phyloP scores from a whole-genome alignment of 2,113 vertebrate species.

The Albula glossodonta region DNA sequence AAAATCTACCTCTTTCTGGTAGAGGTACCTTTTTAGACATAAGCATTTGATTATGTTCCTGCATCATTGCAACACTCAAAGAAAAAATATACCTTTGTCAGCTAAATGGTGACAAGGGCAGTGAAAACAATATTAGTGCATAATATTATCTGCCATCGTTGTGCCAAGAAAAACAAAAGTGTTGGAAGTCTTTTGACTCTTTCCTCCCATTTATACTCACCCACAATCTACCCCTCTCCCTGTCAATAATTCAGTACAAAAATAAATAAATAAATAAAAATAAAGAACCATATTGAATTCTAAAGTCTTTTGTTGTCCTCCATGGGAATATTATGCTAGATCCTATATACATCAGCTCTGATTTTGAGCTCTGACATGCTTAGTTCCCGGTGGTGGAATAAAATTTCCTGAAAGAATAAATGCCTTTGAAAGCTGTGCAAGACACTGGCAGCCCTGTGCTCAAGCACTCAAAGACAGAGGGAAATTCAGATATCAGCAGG shows the following conservation, averaged over 20 bases:
- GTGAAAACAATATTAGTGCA: too few species aligned
- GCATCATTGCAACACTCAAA: too few species aligned
- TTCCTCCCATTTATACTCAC: background rate
- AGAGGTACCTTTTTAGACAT: too few species aligned
- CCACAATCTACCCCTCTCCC: background rate
- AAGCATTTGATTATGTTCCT: too few species aligned
- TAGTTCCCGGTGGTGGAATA: background rate
- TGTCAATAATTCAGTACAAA: background rate
- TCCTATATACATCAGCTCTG: background rate
- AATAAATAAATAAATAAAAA: too few species aligned
- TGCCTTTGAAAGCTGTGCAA: background rate
- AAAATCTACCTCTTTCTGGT: too few species aligned
- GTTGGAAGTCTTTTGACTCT: background rate
- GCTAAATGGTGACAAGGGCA: too few species aligned
- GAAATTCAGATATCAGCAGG: background rate
- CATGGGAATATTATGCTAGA: conserved; percentile 1
- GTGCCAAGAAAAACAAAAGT: background rate
- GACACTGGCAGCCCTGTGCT: background rate
- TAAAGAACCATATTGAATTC: background rate
- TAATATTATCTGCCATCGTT: background rate
- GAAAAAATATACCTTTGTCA: too few species aligned
- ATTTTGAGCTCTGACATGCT: background rate
- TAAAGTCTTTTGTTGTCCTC: background rate
- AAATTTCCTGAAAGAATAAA: background rate
- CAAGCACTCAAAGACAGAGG: background rate